Evolutionary conservation across 2,797 vertebrate genomes (phyloP).

Genomic region (Novumbra hubbsi): DNA sequence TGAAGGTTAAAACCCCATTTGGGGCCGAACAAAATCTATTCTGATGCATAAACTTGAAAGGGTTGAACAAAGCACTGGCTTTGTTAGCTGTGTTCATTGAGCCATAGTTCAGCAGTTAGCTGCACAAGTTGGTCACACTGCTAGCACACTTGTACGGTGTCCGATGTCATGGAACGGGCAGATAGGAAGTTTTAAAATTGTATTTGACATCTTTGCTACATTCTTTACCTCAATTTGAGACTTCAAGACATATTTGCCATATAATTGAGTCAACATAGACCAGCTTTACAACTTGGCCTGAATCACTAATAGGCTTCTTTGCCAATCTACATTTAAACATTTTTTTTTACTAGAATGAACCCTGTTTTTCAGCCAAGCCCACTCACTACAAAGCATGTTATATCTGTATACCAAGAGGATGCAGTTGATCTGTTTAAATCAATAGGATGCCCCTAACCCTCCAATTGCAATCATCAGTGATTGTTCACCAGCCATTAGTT

Average conservation of each 20-base stretch:
- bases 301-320: slow-evolving; percentile 51
- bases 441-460: slow-evolving; percentile 12
- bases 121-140: neutral
- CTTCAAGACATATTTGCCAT: slow-evolving; percentile 57
- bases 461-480: neutral
- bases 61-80: neutral
- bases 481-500: neutral
- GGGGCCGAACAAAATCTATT: neutral
- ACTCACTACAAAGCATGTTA: slow-evolving; percentile 44
- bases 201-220: slow-evolving; percentile 47
- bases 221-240: slow-evolving; percentile 63
- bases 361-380: slow-evolving; percentile 28
- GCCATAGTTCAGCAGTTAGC: neutral
- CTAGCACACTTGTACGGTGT: neutral
- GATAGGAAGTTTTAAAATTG: neutral
- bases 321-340: slow-evolving; percentile 31
- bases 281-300: slow-evolving; percentile 64
- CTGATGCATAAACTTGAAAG: neutral
- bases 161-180: neutral
- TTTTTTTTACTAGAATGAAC: slow-evolving; percentile 21
- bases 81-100: neutral
- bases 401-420: neutral
- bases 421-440: neutral
- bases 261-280: slow-evolving; percentile 66
- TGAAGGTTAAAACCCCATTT: neutral